Conservation (phyloP, 2,797 vertebrate genomes). For the Argya squamiceps region DNA sequence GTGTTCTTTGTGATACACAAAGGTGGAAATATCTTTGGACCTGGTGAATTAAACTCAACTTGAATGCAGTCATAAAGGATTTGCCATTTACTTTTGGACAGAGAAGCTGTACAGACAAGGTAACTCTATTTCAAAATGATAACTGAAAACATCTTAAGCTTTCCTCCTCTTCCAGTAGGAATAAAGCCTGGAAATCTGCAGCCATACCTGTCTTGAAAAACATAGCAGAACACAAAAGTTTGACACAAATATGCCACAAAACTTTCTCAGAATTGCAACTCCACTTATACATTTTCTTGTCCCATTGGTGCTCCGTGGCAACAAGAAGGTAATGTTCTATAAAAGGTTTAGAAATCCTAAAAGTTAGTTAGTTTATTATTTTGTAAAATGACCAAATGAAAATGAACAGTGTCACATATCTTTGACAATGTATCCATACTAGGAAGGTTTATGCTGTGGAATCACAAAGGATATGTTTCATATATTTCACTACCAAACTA, state of each 20-base stretch:
- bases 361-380: neutral
- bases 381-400: neutral
- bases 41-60: constrained; percentile 41
- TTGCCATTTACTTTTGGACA: neutral
- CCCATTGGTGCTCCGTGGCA: neutral
- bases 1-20: neutral
- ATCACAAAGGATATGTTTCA: neutral
- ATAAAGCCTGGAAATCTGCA: neutral
- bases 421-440: fast-evolving
- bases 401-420: neutral
- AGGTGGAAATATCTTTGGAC: constrained; percentile 11
- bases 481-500: neutral
- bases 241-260: neutral
- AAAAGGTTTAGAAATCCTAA: neutral
- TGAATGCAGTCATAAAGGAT: constrained; percentile 42
- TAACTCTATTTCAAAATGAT: neutral
- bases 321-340: neutral
- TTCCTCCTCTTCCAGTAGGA: neutral
- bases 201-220: neutral
- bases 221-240: neutral
- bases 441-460: neutral
- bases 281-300: neutral
- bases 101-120: constrained; percentile 2
- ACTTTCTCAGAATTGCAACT: neutral
- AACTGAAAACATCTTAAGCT: neutral